Conservation (phyloP, 2,888 invertebrate genomes). For the Clostera curtula region DNA sequence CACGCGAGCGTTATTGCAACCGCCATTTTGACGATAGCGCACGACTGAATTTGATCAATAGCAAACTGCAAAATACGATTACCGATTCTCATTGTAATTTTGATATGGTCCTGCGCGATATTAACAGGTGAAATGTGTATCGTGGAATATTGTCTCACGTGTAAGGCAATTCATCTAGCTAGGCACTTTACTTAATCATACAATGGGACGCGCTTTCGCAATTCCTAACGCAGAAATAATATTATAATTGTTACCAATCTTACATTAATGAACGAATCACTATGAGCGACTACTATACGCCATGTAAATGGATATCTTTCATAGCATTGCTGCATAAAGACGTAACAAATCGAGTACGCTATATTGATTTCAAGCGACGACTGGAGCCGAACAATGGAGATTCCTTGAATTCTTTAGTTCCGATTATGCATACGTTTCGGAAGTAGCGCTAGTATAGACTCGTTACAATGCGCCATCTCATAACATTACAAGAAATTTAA, state of each 20-base stretch:
- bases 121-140: conserved; percentile 33
- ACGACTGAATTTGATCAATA: conserved; percentile 16
- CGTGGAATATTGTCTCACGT: conserved; percentile 47
- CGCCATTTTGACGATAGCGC: conserved; percentile 51
- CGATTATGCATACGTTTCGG: conserved; percentile 30
- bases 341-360: conserved; percentile 68
- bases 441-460: conserved; percentile 34
- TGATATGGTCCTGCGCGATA: conserved; percentile 18
- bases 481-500: no score
- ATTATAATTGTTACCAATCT: conserved; percentile 75
- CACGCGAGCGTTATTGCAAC: not conserved
- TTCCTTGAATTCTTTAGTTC: conserved; percentile 50
- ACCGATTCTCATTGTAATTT: conserved; percentile 21
- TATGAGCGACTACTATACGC: conserved; percentile 74
- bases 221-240: conserved; percentile 66
- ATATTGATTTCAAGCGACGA: conserved; percentile 67
- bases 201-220: conserved; percentile 64
- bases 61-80: conserved; percentile 19
- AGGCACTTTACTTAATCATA: conserved; percentile 62
- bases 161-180: conserved; percentile 44
- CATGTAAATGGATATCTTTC: conserved; percentile 69
- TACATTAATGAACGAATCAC: conserved; percentile 75
- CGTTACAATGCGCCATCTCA: conserved; percentile 11
- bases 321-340: conserved; percentile 74
- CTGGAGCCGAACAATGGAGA: conserved; percentile 52